Conservation (phyloP, 2,113 vertebrate species). For the Oophaga pumilio region DNA sequence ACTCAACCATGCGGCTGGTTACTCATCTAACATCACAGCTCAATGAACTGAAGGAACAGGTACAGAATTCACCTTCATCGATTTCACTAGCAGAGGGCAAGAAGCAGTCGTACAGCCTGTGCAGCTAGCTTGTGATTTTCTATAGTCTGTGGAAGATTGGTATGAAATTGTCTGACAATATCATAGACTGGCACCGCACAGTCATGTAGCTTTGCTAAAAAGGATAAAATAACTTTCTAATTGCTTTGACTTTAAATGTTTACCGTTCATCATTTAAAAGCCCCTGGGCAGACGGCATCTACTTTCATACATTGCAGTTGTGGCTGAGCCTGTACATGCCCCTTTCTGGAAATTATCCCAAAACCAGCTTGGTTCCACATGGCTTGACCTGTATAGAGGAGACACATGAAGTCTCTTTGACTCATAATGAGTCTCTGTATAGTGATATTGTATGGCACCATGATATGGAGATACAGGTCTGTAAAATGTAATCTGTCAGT, state of each 20-base stretch:
- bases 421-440: neutral
- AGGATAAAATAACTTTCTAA: neutral
- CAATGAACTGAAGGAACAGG: slow-evolving; percentile 95
- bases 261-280: neutral
- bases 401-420: neutral
- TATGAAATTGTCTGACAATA: neutral
- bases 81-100: neutral
- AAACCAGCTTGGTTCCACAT: no score
- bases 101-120: neutral
- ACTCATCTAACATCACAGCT: slow-evolving; percentile 87
- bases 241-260: neutral
- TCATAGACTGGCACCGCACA: neutral
- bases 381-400: neutral
- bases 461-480: neutral
- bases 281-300: neutral
- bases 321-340: no score
- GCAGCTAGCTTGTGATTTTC: neutral
- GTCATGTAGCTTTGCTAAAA: neutral
- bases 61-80: slow-evolving; percentile 60
- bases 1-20: slow-evolving; percentile 90
- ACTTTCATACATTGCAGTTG: neutral
- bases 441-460: neutral
- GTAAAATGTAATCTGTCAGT: no score
- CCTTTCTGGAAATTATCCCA: no score
- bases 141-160: neutral